A percentile compares a stretch with the other conserved stretches of the same genome.
These are phyloP conservation scores for Sinosuthora webbiana DNA, from an alignment of 2,113 vertebrate genomes.

Conservation along the genomic window DNA sequence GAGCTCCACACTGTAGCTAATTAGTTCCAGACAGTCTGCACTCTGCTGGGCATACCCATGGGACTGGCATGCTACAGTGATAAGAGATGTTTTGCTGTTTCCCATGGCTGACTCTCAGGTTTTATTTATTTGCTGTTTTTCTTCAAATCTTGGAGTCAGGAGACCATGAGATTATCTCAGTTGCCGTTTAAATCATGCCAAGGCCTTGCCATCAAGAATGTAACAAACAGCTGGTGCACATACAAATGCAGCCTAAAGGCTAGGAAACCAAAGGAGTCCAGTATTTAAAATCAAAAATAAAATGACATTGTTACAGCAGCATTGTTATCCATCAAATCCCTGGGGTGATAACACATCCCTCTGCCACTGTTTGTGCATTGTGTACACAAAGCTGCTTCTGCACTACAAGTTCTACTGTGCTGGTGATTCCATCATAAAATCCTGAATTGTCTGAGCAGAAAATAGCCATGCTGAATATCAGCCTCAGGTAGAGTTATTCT, in stretches of 20 bases:
- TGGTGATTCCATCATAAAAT: not conserved
- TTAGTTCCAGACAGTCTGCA: not conserved
- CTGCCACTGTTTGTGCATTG: not conserved
- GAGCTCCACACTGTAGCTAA: not conserved
- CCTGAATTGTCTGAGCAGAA: not conserved
- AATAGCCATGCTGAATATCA: not conserved
- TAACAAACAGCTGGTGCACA: not conserved
- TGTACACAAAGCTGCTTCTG: not conserved
- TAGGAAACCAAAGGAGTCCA: not conserved
- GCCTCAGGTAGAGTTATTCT: not conserved
- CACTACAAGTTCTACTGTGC: not conserved
- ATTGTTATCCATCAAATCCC: not conserved
- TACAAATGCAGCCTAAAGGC: not conserved
- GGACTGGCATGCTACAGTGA: not conserved
- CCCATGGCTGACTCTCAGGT: not conserved
- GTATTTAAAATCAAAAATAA: not conserved
- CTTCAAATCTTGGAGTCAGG: not conserved
- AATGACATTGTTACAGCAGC: not conserved
- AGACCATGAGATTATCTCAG: not conserved
- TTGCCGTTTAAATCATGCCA: not conserved
- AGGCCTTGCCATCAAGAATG: not conserved
- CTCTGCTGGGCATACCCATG: not conserved
- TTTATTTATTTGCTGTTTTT: not conserved
- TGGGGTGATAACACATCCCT: not conserved
- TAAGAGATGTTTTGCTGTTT: not conserved